Evolutionary conservation across 2,888 invertebrate genomes (phyloP).

Genomic region (Pelosia muscerda): DNA sequence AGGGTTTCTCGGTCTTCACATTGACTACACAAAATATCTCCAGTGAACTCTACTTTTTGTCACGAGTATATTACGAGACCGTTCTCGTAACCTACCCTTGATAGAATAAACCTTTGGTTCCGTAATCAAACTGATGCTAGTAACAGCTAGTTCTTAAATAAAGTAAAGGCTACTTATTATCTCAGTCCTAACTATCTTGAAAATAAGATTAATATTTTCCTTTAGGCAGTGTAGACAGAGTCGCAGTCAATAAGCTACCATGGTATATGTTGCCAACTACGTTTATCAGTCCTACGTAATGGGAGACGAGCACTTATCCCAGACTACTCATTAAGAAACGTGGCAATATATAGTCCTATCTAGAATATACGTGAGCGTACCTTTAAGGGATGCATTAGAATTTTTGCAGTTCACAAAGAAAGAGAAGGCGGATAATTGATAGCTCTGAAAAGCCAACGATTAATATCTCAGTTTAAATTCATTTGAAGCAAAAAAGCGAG

Average conservation of each 20-base stretch:
- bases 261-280: not conserved
- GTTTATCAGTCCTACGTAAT: not conserved
- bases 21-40: too few relatives aligned
- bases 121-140: too few relatives aligned
- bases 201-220: not conserved
- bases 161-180: too few relatives aligned
- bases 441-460: conserved; percentile 51
- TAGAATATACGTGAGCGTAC: conserved; percentile 22
- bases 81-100: too few relatives aligned
- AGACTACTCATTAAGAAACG: not conserved
- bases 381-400: conserved; percentile 22
- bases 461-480: conserved; percentile 52
- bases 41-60: too few relatives aligned
- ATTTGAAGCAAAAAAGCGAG: conserved; percentile 52
- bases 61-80: too few relatives aligned
- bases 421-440: conserved; percentile 59
- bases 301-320: not conserved
- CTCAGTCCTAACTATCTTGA: too few relatives aligned
- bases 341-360: conserved; percentile 10
- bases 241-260: not conserved
- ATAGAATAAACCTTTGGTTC: too few relatives aligned
- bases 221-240: not conserved
- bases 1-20: too few relatives aligned
- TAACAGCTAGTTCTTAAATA: too few relatives aligned
- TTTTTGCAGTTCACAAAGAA: conserved; percentile 59